phyloP scores from a whole-genome alignment of 2,113 vertebrate species.

The Progne subis region DNA sequence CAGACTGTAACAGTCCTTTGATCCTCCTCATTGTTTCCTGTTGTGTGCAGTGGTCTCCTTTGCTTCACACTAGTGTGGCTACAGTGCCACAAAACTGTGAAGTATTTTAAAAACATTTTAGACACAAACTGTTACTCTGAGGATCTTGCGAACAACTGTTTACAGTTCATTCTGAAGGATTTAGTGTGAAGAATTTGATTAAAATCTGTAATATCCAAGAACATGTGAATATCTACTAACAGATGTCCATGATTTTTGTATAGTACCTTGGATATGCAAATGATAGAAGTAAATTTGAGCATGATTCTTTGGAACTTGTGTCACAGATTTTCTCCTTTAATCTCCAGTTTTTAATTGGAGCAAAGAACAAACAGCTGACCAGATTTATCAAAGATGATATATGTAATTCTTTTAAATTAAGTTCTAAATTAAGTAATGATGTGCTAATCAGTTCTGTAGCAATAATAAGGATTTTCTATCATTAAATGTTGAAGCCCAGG shows the following conservation, averaged over 20 bases:
- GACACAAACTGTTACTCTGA: not conserved
- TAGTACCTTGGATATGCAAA: not conserved
- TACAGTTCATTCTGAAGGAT: not conserved
- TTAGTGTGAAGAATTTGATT: not conserved
- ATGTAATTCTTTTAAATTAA: slow-evolving; percentile 45
- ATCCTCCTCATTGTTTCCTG: not conserved
- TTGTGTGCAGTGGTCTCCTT: not conserved
- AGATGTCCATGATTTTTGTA: not conserved
- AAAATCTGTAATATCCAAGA: not conserved
- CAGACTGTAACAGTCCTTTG: not conserved
- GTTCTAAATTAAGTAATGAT: slow-evolving; percentile 43
- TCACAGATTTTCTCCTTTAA: not conserved
- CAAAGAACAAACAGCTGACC: slow-evolving; percentile 37
- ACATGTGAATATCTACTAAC: not conserved
- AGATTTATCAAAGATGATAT: slow-evolving; percentile 47
- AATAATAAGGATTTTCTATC: slow-evolving; percentile 44
- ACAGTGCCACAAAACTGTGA: not conserved
- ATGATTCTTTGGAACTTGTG: not conserved
- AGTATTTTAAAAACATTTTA: not conserved
- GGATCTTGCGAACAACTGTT: not conserved
- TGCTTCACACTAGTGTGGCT: not conserved
- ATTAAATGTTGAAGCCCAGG: slow-evolving; percentile 17
- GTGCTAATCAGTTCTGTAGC: slow-evolving; percentile 40
- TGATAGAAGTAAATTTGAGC: not conserved
- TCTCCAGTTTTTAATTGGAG: slow-evolving; percentile 55